Conservation (phyloP, 1,140 invertebrate species). For the Hyles vespertilio region DNA sequence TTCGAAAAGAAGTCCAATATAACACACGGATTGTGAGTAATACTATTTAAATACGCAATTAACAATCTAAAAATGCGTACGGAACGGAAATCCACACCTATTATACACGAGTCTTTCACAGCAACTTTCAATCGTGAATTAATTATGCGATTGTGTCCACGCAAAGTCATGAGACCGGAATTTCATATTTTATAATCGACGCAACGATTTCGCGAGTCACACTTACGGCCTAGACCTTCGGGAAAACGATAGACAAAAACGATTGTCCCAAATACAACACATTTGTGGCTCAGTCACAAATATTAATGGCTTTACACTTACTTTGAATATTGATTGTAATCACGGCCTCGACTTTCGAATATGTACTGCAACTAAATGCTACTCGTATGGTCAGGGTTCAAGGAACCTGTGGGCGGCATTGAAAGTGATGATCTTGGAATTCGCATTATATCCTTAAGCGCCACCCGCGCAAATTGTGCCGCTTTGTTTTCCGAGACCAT, state of each 20-base stretch:
- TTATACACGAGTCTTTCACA: no score
- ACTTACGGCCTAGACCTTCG: constrained; percentile 11
- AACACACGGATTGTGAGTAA: no score
- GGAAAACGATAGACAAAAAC: constrained; percentile 4
- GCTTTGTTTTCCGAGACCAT: no score
- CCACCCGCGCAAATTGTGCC: background rate
- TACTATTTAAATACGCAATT: no score
- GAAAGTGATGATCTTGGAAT: constrained; percentile 4
- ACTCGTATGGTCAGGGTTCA: constrained; percentile 2
- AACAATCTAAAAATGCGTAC: no score
- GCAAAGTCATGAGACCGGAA: no score
- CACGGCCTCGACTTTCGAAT: constrained; percentile 7
- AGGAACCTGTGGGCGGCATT: constrained; percentile 4
- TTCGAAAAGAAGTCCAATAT: no score
- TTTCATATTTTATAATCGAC: no score
- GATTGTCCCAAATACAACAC: constrained; percentile 6
- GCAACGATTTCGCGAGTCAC: background rate
- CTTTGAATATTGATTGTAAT: constrained; percentile 9
- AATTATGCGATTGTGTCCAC: no score
- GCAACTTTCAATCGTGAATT: no score
- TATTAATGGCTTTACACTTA: background rate
- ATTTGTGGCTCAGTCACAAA: background rate
- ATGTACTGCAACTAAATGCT: background rate
- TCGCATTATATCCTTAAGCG: constrained; percentile 4
- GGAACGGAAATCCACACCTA: no score